Conservation (phyloP, 2,797 vertebrate genomes). For the Champsocephalus esox region DNA sequence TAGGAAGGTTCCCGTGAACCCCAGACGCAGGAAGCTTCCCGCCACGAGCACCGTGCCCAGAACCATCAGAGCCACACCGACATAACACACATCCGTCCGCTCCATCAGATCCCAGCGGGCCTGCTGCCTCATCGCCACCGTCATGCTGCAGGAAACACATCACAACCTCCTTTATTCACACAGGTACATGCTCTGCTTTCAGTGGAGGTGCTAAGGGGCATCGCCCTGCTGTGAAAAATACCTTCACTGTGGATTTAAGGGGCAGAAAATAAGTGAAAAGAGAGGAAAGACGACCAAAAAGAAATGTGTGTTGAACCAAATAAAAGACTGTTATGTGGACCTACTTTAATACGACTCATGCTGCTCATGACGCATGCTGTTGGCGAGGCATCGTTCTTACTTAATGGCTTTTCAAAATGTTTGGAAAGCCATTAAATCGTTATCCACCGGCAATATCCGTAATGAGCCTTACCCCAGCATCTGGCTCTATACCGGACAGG, state of each 20-base stretch:
- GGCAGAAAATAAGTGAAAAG: neutral
- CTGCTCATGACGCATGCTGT: too few relatives aligned
- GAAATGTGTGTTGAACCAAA: neutral
- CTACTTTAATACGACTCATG: neutral
- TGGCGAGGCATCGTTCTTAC: too few relatives aligned
- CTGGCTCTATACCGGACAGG: too few relatives aligned
- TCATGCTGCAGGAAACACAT: constrained; percentile 83
- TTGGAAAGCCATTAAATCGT: too few relatives aligned
- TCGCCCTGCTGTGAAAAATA: neutral
- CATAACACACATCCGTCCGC: constrained; percentile 73
- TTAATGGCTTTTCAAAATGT: too few relatives aligned
- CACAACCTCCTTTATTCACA: neutral
- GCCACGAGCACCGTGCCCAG: constrained; percentile 88
- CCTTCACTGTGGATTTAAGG: neutral
- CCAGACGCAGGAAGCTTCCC: constrained; percentile 93
- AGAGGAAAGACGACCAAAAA: too few relatives aligned
- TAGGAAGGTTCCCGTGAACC: constrained; percentile 94
- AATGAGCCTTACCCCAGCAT: too few relatives aligned
- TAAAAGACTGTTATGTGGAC: neutral
- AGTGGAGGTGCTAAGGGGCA: too few relatives aligned
- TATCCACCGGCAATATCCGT: too few relatives aligned
- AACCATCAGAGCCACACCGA: constrained; percentile 80
- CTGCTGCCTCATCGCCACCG: constrained; percentile 89
- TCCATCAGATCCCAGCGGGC: constrained; percentile 87
- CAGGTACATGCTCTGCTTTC: neutral